Base-by-base conservation (phyloP, 2,888 invertebrate genomes). In the Formica aserva region DNA sequence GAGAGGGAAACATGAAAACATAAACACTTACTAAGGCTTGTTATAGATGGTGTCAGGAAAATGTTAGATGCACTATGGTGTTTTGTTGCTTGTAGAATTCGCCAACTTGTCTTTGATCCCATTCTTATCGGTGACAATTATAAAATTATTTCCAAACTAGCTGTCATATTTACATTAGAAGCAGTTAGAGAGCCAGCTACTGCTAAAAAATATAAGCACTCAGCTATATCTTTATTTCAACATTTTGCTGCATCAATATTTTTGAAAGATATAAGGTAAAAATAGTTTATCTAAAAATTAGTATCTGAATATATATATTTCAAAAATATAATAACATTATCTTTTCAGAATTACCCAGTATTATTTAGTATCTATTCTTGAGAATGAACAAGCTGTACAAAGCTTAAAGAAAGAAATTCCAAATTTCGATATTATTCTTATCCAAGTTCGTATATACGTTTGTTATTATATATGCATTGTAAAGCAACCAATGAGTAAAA, bases 11-110 rank as follows among this genome's bases (percentile, higher is more conserved):
- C 8, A 60, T 6, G 18, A 60, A 60, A 26, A 2, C 55, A 52
- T 26, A 8, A 67, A 45, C 60, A 57, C 15, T 55, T 41, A 18
- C 26, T 32, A 32, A 65, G 26, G 41, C 62, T 63, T n/a, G 55
- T 82, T 87, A 8, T 57, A 93, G 93, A 83, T 26, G 86, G 88
- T 18, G 85, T 81, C 26, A 82, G 22, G 4, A 90, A 88, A 69
- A 92, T 94, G 89, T 76, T 94, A 18, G 92, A 94, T 38, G 91
- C 92, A 9, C 84, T 95, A 18, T 94, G 94, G 94, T 91, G 89
- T 38, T 87, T 92, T 38, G 93, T 93, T 6, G 94, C 94, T 3
- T 91, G 92, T 11, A 90, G 94, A 88, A 87, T 94, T 32, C 91
- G 95, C 3, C 93, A 92, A 83, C 91, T 94, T 71, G 93, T 93